Percentiles rank a stretch among this genome's conserved stretches.
Evolutionary conservation across 2,888 invertebrate species (phyloP).

Genomic region (Bellardia bayeri): DNA sequence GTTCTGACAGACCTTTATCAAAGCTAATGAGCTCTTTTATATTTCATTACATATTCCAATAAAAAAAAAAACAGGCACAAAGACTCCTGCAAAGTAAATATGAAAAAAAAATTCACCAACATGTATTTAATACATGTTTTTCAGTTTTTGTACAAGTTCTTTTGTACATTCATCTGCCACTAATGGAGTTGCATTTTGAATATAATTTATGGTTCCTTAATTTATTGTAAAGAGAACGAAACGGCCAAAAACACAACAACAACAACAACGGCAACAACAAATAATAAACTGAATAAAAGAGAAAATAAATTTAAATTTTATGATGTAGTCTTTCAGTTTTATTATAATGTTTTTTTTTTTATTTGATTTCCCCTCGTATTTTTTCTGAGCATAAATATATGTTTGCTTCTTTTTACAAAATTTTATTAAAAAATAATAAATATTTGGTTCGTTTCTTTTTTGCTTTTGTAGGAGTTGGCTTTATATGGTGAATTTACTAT

Average conservation of each 20-base stretch:
- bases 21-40: constrained; percentile 49
- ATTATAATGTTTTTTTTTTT: constrained; percentile 57
- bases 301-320: constrained; percentile 66
- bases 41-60: background rate
- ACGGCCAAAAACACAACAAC: constrained; percentile 6
- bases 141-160: background rate
- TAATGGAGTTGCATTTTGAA: constrained; percentile 71
- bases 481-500: constrained; percentile 92
- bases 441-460: constrained; percentile 24
- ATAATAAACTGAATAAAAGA: constrained; percentile 29
- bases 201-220: constrained; percentile 63
- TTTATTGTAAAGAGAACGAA: constrained; percentile 31
- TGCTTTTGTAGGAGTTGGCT: constrained; percentile 87
- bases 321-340: constrained; percentile 62
- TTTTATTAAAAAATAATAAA: constrained; percentile 52
- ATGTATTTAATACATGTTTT: constrained; percentile 7
- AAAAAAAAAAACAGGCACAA: constrained; percentile 6
- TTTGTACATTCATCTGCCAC: constrained; percentile 41
- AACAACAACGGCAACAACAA: background rate
- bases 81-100: constrained; percentile 19
- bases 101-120: background rate
- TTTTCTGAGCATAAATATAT: background rate
- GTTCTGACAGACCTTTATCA: background rate
- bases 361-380: constrained; percentile 32
- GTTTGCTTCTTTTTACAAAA: constrained; percentile 3